Percentiles rank a stretch among this genome's conserved stretches.
phyloP scores from a whole-genome alignment of 2,888 invertebrate species.

The Hedychridium roseum region DNA sequence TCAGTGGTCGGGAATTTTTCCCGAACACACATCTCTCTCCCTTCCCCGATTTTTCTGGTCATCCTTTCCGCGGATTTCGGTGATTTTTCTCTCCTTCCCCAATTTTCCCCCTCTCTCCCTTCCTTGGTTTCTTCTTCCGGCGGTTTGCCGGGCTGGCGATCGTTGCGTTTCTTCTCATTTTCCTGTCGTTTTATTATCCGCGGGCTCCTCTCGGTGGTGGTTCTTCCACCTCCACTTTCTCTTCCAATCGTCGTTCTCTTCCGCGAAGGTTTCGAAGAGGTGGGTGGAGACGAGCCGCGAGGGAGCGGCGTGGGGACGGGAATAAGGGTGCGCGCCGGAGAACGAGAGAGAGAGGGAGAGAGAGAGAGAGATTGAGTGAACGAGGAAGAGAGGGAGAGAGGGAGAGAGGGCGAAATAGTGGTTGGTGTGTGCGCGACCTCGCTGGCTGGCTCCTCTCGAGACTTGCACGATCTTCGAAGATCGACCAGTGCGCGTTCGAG shows the following conservation, averaged over 20 bases:
- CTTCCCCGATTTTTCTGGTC: slow-evolving; percentile 9
- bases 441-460: slow-evolving; percentile 23
- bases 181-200: slow-evolving; percentile 21
- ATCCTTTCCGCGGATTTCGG: background rate
- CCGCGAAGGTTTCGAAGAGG: slow-evolving; percentile 29
- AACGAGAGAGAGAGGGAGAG: slow-evolving; percentile 10
- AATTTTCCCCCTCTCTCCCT: background rate
- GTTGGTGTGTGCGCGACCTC: slow-evolving; percentile 27
- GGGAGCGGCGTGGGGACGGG: too few relatives aligned
- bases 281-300: too few relatives aligned
- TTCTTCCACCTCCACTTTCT: background rate
- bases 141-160: slow-evolving; percentile 6
- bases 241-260: slow-evolving; percentile 6
- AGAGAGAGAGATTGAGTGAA: slow-evolving; percentile 2
- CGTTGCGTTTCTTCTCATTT: too few relatives aligned
- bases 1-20: slow-evolving; percentile 42
- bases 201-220: slow-evolving; percentile 10
- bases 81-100: background rate
- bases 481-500: slow-evolving; percentile 41
- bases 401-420: slow-evolving; percentile 6
- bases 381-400: slow-evolving; percentile 15
- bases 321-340: slow-evolving; percentile 12
- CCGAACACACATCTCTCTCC: slow-evolving; percentile 20
- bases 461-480: slow-evolving; percentile 41
- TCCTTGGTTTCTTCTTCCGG: slow-evolving; percentile 4